Conservation (phyloP, 2,113 vertebrate species). For the Aleadryas rufinucha region DNA sequence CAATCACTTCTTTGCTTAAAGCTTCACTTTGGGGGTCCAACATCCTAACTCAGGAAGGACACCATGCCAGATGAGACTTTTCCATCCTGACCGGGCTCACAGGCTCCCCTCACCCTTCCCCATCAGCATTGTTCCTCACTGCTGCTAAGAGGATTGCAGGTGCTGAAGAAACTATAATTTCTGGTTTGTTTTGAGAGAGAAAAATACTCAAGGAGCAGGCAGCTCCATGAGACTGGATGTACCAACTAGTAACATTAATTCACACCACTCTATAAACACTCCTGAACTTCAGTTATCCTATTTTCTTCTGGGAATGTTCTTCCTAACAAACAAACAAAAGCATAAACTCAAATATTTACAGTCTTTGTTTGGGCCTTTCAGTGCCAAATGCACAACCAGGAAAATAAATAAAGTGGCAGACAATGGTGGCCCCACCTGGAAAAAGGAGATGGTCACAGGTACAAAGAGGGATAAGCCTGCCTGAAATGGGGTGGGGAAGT, state of each 20-base stretch:
- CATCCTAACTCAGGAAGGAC: not conserved
- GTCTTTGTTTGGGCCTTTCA: not conserved
- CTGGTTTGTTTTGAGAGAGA: not conserved
- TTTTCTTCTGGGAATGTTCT: not conserved
- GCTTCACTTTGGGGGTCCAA: not conserved
- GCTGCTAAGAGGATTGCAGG: not conserved
- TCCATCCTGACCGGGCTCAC: not conserved
- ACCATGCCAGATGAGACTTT: not conserved
- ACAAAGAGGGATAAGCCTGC: not conserved
- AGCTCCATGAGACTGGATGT: not conserved
- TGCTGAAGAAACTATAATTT: not conserved
- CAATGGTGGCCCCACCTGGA: not conserved
- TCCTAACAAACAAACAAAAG: not conserved
- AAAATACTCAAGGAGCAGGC: not conserved
- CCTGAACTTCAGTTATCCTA: not conserved
- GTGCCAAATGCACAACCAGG: not conserved
- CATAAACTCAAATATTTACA: not conserved
- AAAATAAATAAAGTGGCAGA: not conserved
- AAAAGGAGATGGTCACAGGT: not conserved
- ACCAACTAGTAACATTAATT: not conserved
- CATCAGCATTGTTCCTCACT: not conserved
- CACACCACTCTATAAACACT: not conserved
- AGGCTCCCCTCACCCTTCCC: not conserved
- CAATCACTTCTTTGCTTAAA: not conserved
- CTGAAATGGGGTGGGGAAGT: not conserved